These are phyloP conservation scores for Papilio dardanus DNA, from an alignment of 1,140 invertebrate species.

Conservation along the genomic window DNA sequence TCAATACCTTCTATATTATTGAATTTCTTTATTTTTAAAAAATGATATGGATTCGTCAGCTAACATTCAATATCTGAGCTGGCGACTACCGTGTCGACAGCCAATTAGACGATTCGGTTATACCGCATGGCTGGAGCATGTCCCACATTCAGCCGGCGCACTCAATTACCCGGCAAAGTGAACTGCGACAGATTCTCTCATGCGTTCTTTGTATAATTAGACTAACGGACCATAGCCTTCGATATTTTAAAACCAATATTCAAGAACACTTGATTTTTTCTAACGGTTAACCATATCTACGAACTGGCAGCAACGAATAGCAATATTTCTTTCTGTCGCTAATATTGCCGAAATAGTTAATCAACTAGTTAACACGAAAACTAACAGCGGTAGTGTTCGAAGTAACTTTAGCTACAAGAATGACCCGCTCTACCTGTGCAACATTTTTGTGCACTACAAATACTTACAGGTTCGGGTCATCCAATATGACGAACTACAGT, in stretches of 20 bases:
- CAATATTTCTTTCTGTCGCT: not conserved
- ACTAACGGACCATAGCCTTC: not conserved
- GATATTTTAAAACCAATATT: not conserved
- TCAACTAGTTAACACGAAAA: too few relatives aligned
- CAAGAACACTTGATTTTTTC: not conserved
- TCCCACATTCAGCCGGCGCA: slow-evolving; percentile 31
- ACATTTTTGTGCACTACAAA: too few relatives aligned
- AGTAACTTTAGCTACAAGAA: too few relatives aligned
- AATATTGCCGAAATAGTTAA: not conserved
- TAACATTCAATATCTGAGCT: slow-evolving; percentile 27
- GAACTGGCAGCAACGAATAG: not conserved
- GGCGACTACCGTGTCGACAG: slow-evolving; percentile 27
- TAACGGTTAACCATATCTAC: not conserved
- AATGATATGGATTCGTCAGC: slow-evolving; percentile 12
- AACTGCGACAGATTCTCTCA: slow-evolving; percentile 26
- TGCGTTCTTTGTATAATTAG: slow-evolving; percentile 17
- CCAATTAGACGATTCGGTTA: slow-evolving; percentile 38
- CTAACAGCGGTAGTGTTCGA: too few relatives aligned
- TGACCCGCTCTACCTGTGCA: too few relatives aligned
- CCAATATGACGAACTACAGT: too few relatives aligned
- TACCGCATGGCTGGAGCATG: slow-evolving; percentile 24
- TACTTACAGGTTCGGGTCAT: too few relatives aligned
- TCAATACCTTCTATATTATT: not conserved
- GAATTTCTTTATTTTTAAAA: not conserved
- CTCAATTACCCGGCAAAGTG: slow-evolving; percentile 34